Conservation (phyloP, 2,888 invertebrate genomes). For the Anticlea derivata region DNA sequence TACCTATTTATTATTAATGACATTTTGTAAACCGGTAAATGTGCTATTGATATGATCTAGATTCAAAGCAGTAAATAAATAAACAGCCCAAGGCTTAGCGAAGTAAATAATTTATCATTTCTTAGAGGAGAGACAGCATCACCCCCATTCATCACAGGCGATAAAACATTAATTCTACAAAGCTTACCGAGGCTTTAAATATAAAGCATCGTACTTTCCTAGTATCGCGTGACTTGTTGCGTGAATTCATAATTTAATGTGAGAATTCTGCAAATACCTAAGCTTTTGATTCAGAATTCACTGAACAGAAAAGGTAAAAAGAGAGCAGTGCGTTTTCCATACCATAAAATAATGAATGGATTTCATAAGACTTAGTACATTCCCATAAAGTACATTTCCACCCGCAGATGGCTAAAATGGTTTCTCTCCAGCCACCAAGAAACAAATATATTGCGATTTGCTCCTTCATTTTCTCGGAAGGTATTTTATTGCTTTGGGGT, state of each 20-base stretch:
- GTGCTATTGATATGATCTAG: constrained; percentile 35
- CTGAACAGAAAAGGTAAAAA: constrained; percentile 27
- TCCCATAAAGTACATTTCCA: constrained; percentile 65
- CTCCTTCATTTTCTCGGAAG: constrained; percentile 82
- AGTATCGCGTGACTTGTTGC: constrained; percentile 10
- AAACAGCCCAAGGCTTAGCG: constrained; percentile 31
- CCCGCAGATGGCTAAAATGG: constrained; percentile 72
- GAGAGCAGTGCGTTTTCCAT: constrained; percentile 30
- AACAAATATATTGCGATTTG: constrained; percentile 83
- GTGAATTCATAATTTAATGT: not conserved
- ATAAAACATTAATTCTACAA: constrained; percentile 49
- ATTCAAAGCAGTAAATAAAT: constrained; percentile 35
- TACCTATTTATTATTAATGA: constrained; percentile 15
- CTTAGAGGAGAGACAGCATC: constrained; percentile 42
- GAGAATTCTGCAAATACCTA: too few species aligned
- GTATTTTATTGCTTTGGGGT: constrained; percentile 82
- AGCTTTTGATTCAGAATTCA: constrained; percentile 3
- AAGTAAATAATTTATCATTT: constrained; percentile 49
- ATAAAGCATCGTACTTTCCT: constrained; percentile 9
- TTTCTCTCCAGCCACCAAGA: constrained; percentile 73
- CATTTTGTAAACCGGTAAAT: constrained; percentile 18
- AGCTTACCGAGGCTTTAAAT: constrained; percentile 31
- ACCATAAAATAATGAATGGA: constrained; percentile 51
- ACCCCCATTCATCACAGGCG: constrained; percentile 35
- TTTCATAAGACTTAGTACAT: constrained; percentile 54